Evolutionary conservation across 2,113 vertebrate species (phyloP).

Genomic region (Pygoscelis antarcticus): DNA sequence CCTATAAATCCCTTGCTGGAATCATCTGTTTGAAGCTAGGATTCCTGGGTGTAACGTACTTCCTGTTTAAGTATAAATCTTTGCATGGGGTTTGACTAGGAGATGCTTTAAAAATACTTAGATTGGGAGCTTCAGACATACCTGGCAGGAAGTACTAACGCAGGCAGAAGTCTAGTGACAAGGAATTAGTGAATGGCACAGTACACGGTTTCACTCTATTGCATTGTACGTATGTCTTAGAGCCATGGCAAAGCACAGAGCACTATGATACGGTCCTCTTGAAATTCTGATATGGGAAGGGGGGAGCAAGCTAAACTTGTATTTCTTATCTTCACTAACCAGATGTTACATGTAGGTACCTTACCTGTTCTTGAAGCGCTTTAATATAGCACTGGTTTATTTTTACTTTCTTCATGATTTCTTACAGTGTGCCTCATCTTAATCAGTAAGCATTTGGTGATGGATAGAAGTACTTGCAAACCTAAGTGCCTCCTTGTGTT

Average conservation of each 20-base stretch:
- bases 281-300: background rate
- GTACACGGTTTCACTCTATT: background rate
- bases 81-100: background rate
- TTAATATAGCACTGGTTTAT: conserved; percentile 11
- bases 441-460: background rate
- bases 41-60: background rate
- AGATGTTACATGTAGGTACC: background rate
- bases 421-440: background rate
- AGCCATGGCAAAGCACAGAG: conserved; percentile 44
- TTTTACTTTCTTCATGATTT: background rate
- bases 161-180: background rate
- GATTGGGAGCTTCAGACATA: background rate
- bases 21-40: background rate
- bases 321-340: background rate
- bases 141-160: background rate
- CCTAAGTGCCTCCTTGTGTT: conserved; percentile 67
- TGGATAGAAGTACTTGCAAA: conserved; percentile 17
- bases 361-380: background rate
- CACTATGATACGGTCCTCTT: background rate
- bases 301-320: background rate
- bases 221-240: background rate
- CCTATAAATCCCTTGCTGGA: conserved; percentile 16
- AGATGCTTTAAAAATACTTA: background rate
- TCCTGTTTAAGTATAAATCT: background rate
- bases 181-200: background rate